phyloP scores from a whole-genome alignment of 1,140 invertebrate species.

The Eumaeus atala region DNA sequence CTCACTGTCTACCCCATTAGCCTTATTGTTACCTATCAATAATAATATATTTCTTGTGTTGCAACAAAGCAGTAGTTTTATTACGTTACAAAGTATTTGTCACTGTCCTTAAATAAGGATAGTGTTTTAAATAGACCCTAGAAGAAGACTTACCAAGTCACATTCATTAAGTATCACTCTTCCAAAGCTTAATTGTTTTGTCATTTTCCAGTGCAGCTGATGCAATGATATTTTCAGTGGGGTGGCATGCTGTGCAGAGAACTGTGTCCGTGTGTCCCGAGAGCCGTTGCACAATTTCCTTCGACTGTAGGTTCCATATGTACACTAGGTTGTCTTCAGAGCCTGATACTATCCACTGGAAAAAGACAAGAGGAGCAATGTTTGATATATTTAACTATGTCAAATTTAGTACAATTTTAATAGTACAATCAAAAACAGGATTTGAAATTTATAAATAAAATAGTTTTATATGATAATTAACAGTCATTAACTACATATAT shows the following conservation, averaged over 20 bases:
- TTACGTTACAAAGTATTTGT: too few relatives aligned
- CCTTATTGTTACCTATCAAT: too few relatives aligned
- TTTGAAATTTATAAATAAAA: too few relatives aligned
- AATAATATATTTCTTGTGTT: too few relatives aligned
- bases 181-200: conserved; percentile 99
- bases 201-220: conserved; percentile 98
- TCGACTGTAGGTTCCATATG: conserved; percentile 99
- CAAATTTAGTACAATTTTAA: too few relatives aligned
- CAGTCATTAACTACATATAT: too few relatives aligned
- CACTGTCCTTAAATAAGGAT: too few relatives aligned
- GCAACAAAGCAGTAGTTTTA: too few relatives aligned
- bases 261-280: conserved; percentile 98
- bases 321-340: conserved; percentile 99
- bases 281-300: conserved; percentile 98
- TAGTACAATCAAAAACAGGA: too few relatives aligned
- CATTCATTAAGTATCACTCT: conserved; percentile 90
- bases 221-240: conserved; percentile 98
- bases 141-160: conserved; percentile 31
- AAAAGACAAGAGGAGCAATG: conserved; percentile 7
- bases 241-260: conserved; percentile 98
- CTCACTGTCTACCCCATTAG: too few relatives aligned
- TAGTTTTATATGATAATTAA: too few relatives aligned
- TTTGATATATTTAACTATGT: neutral
- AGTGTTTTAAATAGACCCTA: neutral
- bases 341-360: conserved; percentile 98